Percentiles rank a stretch among this genome's conserved stretches.
These are phyloP conservation scores for Tyto alba DNA, from an alignment of 2,113 vertebrate species.

Conservation along the genomic window DNA sequence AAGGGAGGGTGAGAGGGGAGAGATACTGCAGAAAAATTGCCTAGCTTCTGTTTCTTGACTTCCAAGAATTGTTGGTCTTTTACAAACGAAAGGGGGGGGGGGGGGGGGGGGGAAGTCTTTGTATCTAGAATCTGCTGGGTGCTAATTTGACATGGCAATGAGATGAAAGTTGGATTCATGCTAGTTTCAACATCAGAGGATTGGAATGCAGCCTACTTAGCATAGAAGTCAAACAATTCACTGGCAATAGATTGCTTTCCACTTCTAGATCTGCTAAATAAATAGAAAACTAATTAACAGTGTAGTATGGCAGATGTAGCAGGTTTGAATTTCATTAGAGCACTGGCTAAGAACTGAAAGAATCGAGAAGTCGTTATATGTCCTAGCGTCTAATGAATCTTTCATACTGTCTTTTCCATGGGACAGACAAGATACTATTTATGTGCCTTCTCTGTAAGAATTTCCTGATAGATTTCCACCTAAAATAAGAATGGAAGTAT, in stretches of 20 bases:
- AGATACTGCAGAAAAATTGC: background rate
- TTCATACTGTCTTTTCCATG: background rate
- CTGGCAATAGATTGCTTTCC: slow-evolving; percentile 74
- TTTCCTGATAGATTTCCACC: background rate
- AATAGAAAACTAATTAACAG: slow-evolving; percentile 86
- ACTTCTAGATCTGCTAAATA: slow-evolving; percentile 78
- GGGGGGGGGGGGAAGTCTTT: background rate
- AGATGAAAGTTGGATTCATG: slow-evolving; percentile 72
- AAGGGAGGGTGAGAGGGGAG: background rate
- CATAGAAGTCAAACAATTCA: slow-evolving; percentile 78
- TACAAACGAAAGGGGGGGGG: background rate
- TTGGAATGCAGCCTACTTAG: slow-evolving; percentile 80
- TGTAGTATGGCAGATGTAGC: slow-evolving; percentile 60
- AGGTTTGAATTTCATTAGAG: slow-evolving; percentile 73
- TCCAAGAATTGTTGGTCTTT: slow-evolving; percentile 36
- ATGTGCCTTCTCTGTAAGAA: background rate
- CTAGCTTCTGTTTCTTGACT: slow-evolving; percentile 20
- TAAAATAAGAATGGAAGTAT: background rate
- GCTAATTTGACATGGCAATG: slow-evolving; percentile 73
- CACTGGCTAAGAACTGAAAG: slow-evolving; percentile 49
- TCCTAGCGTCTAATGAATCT: background rate
- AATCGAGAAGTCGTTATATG: slow-evolving; percentile 16
- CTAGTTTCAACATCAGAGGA: slow-evolving; percentile 78
- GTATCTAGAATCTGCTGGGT: slow-evolving; percentile 62
- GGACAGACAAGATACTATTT: background rate